Conservation (phyloP, 2,113 vertebrate genomes). For the Oceanites oceanicus region DNA sequence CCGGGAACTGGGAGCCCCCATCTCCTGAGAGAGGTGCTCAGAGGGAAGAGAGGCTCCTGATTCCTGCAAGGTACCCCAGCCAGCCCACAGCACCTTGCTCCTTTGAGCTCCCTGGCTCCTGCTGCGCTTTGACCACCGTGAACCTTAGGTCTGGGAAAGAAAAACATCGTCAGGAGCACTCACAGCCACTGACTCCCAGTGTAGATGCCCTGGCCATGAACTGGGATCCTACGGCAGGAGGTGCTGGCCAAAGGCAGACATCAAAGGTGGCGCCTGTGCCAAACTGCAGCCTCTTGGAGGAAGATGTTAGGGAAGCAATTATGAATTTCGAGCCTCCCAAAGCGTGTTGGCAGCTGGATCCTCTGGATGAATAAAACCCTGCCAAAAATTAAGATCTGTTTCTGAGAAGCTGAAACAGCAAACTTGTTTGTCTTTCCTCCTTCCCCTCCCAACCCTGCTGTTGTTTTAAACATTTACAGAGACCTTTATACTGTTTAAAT, state of each 20-base stretch:
- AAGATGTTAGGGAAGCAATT: conserved; percentile 10
- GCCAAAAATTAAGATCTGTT: conserved; percentile 53
- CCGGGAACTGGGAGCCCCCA: not conserved
- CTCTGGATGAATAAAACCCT: conserved; percentile 16
- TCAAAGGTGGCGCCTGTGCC: not conserved
- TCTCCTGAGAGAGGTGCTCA: not conserved
- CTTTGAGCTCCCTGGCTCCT: not conserved
- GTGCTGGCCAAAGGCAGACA: not conserved
- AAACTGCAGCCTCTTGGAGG: conserved; percentile 38
- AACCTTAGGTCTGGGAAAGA: not conserved
- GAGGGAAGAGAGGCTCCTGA: not conserved
- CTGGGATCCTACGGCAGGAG: not conserved
- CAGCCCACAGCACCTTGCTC: not conserved
- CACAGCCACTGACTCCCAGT: not conserved
- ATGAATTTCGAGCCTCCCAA: conserved; percentile 25
- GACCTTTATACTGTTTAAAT: conserved; percentile 57
- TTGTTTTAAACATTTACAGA: conserved; percentile 66
- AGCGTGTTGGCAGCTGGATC: conserved; percentile 1
- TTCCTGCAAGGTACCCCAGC: not conserved
- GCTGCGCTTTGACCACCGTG: not conserved
- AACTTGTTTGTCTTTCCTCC: conserved; percentile 61
- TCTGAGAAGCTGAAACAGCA: conserved; percentile 52
- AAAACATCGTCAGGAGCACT: not conserved
- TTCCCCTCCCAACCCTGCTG: conserved; percentile 46
- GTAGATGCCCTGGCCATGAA: not conserved